Evolutionary conservation across 2,888 invertebrate genomes (phyloP).

Genomic region (Sipha maydis): DNA sequence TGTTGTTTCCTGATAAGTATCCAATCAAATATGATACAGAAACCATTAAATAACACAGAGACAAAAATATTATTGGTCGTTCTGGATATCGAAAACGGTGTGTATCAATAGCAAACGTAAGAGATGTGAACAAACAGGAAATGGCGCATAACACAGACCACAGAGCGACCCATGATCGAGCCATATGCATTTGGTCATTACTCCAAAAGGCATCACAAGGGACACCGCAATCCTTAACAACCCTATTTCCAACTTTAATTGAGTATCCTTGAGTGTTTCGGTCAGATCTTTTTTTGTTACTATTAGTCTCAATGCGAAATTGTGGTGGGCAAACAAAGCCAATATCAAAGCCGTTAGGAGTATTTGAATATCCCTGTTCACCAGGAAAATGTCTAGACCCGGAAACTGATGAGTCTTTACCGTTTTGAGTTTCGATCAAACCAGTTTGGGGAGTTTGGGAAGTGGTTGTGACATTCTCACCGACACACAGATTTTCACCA

Average conservation of each 20-base stretch:
- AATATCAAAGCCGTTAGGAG: conserved; percentile 72
- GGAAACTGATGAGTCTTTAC: not conserved
- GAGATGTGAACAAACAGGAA: conserved; percentile 91
- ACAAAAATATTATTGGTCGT: conserved; percentile 95
- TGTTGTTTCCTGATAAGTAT: conserved; percentile 82
- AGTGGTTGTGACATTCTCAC: conserved; percentile 76
- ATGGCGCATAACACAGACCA: conserved; percentile 91
- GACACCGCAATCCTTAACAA: conserved; percentile 82
- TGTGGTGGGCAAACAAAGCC: conserved; percentile 90
- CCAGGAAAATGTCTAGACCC: conserved; percentile 12
- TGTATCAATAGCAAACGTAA: conserved; percentile 94
- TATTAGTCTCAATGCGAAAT: conserved; percentile 80
- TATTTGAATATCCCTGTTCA: not conserved
- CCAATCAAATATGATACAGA: conserved; percentile 91
- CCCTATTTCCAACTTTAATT: conserved; percentile 82
- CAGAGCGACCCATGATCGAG: conserved; percentile 90
- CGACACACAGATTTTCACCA: conserved; percentile 78
- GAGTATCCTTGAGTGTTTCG: conserved; percentile 74
- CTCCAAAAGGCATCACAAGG: conserved; percentile 93
- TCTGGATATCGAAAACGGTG: conserved; percentile 97
- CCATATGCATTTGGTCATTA: conserved; percentile 81
- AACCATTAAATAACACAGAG: conserved; percentile 95
- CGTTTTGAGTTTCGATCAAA: conserved; percentile 15
- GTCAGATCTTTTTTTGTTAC: conserved; percentile 36
- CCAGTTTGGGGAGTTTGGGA: conserved; percentile 6